Conservation (phyloP, 2,113 vertebrate species). For the Spheniscus mendiculus region DNA sequence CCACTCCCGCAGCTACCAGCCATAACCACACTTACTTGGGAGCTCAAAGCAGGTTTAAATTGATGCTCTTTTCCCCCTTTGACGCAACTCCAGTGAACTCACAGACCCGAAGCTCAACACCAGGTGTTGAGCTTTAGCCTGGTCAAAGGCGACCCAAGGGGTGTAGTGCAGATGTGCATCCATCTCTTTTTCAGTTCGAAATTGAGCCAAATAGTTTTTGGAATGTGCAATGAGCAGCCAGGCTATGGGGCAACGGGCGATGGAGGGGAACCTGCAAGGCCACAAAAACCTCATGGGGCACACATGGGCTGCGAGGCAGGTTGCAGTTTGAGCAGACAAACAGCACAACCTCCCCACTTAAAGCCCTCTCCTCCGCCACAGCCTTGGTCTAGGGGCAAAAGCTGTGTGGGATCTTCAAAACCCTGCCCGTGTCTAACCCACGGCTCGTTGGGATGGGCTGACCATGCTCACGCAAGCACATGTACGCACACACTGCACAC, state of each 20-base stretch:
- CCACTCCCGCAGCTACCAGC: neutral
- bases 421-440: neutral
- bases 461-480: fast-evolving
- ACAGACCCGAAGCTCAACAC: neutral
- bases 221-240: neutral
- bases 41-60: neutral
- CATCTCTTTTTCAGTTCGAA: neutral
- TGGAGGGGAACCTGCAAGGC: neutral
- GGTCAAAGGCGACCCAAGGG: neutral
- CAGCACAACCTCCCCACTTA: neutral
- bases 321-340: neutral
- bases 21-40: neutral
- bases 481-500: fast-evolving
- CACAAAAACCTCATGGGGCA: neutral
- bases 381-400: neutral
- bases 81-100: neutral
- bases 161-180: neutral
- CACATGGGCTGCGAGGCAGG: fast-evolving
- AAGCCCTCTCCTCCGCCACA: neutral
- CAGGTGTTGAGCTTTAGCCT: neutral
- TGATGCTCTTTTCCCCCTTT: neutral
- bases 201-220: neutral
- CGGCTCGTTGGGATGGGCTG: fast-evolving
- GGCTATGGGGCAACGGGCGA: fast-evolving
- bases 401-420: neutral